Evolutionary conservation across 2,113 vertebrate species (phyloP), one percentile per base, ranked within the genome.

Genomic region (Myotis lucifugus): DNA sequence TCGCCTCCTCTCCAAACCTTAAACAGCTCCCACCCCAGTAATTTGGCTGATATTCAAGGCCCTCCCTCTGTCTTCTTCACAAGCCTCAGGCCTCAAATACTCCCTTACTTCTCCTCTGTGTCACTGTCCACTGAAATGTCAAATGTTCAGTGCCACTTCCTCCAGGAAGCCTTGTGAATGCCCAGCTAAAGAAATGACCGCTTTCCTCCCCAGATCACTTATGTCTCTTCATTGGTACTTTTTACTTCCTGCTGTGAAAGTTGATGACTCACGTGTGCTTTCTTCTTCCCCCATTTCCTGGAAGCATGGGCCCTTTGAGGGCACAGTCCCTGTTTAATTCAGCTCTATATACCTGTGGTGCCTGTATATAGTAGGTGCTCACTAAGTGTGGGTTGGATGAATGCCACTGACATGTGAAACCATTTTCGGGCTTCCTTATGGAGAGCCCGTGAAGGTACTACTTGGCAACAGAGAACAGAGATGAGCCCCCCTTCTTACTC

Each of bases 371-470:
- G 37, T 42, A 89, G 17, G 40, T 29, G 32, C 61, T 66, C 56
- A 77, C 25, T 69, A 85, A 69, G 2, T 27, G 25, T 32, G 48
- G 59, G 32, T 46, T 40, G 42, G 46, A 69, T 66, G 54, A 83
- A n/a, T 73, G 48, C 19, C 54, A 46, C 25, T 17, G 29, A 95
- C n/a, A 34, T 25, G 3, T 46, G 27, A 19, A 86, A 19, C 70
- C 78, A 54, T 90, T 94, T 88, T 74, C 66, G 94, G 89, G 27
- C 56, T 90, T 96, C 59, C 37, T 93, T 77, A 11, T 14, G 21
- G 90, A 87, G 56, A 85, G 32, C 14, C 46, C 90, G 74, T 21
- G 40, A 66, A 77, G 79, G 52, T 54, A 23, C 67, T 29, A 76
- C 64, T 56, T 13, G 78, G 15, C 23, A 64, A 10, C 4, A 19